Conservation (phyloP, 2,797 vertebrate genomes). For the Gallinago stenura region DNA sequence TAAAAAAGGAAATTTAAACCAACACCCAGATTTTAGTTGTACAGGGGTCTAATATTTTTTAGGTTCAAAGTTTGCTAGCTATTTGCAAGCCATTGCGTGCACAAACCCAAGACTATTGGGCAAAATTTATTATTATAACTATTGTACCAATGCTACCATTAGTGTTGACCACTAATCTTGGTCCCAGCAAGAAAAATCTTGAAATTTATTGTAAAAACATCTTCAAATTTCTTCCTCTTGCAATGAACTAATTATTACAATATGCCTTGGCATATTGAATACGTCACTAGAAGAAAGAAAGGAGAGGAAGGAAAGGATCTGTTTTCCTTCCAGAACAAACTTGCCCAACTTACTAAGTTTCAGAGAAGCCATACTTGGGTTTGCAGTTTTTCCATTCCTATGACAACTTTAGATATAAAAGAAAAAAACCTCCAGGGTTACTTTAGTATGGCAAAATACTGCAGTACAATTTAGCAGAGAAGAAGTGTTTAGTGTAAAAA, state of each 20-base stretch:
- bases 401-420: background rate
- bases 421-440: background rate
- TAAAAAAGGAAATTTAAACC: background rate
- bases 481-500: background rate
- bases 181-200: background rate
- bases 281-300: fast-evolving
- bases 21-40: background rate
- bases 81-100: background rate
- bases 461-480: background rate
- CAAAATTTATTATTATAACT: background rate
- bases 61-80: background rate
- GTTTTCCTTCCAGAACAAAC: background rate
- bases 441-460: background rate
- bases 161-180: background rate
- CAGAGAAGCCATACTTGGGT: background rate
- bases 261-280: background rate
- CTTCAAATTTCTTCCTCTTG: background rate
- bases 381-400: background rate
- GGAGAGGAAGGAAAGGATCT: background rate
- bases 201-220: background rate
- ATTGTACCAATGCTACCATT: background rate
- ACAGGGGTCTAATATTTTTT: background rate
- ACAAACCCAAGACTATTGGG: background rate
- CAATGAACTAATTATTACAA: background rate
- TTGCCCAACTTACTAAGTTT: background rate